Evolutionary conservation across 2,888 invertebrate species (phyloP).

Genomic region (Cryptocephalus moraei): DNA sequence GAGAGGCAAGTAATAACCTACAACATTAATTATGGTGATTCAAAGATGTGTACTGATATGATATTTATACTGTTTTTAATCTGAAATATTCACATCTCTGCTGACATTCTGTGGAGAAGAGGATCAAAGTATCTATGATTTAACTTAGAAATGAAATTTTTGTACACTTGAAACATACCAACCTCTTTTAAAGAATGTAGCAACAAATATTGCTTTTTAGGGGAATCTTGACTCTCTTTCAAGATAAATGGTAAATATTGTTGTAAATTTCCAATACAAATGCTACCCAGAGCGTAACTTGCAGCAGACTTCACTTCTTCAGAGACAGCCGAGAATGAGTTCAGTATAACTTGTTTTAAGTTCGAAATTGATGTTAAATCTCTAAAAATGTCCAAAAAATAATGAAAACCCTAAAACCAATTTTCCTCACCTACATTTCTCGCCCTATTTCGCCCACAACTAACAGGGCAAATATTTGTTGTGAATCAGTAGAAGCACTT

Average conservation of each 20-base stretch:
- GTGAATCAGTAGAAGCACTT: conserved; percentile 60
- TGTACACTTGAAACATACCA: background rate
- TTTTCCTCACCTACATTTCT: conserved; percentile 57
- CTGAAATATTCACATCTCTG: too few relatives aligned
- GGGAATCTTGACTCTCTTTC: conserved; percentile 86
- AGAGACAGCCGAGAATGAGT: conserved; percentile 81
- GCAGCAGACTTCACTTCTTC: conserved; percentile 98
- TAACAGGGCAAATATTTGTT: conserved; percentile 85
- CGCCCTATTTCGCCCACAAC: conserved; percentile 96
- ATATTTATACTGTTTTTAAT: too few relatives aligned
- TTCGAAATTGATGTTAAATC: conserved; percentile 69
- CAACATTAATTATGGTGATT: conserved; percentile 15
- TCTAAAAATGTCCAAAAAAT: conserved; percentile 35
- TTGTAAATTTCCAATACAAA: conserved; percentile 90
- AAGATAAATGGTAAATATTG: conserved; percentile 91
- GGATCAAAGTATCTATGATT: too few relatives aligned
- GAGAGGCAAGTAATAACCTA: conserved; percentile 80
- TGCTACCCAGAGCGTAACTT: conserved; percentile 91
- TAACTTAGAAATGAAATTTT: too few relatives aligned
- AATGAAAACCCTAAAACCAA: background rate
- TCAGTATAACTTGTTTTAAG: conserved; percentile 68
- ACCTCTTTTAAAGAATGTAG: conserved; percentile 97
- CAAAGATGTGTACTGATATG: too few relatives aligned
- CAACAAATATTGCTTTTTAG: conserved; percentile 89
- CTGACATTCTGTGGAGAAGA: too few relatives aligned